A percentile compares a stretch with the other conserved stretches of the same genome.
These are phyloP conservation scores for Sebastes schlegelii DNA, from an alignment of 2,113 vertebrate genomes.

Conservation along the genomic window DNA sequence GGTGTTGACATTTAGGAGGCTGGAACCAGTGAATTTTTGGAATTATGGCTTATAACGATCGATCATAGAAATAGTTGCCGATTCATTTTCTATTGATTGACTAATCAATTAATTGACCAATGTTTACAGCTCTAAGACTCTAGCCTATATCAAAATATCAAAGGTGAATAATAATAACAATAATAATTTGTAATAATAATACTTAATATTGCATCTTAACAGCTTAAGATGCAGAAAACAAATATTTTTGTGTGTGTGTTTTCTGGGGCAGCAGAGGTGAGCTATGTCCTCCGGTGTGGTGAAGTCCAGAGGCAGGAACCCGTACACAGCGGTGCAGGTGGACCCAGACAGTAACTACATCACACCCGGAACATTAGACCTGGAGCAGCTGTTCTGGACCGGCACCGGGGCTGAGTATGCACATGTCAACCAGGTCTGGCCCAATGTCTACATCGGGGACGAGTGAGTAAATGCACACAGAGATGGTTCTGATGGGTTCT, in stretches of 20 bases:
- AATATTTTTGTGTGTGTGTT: neutral
- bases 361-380: constrained; percentile 91
- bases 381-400: constrained; percentile 91
- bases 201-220: too few relatives aligned
- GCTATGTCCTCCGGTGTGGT: constrained; percentile 58
- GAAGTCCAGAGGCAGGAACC: constrained; percentile 76
- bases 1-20: neutral
- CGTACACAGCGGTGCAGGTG: constrained; percentile 81
- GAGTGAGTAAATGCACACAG: constrained; percentile 87
- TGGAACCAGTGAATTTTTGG: neutral
- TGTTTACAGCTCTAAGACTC: neutral
- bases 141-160: neutral
- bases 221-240: neutral
- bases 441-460: constrained; percentile 90
- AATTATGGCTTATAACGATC: neutral
- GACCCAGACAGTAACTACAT: constrained; percentile 89
- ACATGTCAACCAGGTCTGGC: constrained; percentile 93
- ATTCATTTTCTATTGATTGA: neutral
- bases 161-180: neutral
- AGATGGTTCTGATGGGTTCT: neutral
- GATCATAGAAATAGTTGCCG: neutral
- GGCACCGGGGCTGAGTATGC: constrained; percentile 86
- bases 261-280: constrained; percentile 18
- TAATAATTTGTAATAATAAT: too few relatives aligned
- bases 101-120: neutral